Evolutionary conservation across 37 sponge, comb jelly and placozoan species (phyloP).

Genomic region (Haliclona indistincta): DNA sequence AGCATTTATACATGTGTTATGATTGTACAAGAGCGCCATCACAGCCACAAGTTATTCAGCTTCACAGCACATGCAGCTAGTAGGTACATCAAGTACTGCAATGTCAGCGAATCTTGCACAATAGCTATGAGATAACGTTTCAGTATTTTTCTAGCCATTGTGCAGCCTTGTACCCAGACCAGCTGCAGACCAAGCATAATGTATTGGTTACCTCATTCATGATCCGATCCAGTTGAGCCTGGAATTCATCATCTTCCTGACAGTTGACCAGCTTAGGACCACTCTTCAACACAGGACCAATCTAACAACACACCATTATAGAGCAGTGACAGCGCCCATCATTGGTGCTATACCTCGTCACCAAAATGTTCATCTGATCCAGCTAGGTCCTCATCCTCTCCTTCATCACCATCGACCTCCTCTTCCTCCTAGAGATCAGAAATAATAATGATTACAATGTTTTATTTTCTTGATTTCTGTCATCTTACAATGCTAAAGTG

Average conservation of each 20-base stretch:
- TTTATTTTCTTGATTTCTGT: too few species aligned
- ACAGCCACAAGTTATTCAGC: too few species aligned
- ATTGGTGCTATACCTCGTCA: background rate
- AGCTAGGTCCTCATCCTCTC: slow-evolving; percentile 4
- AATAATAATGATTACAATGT: background rate
- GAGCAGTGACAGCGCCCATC: too few species aligned
- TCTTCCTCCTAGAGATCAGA: slow-evolving; percentile 43
- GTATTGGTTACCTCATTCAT: slow-evolving; percentile 61
- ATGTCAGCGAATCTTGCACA: too few species aligned
- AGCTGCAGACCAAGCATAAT: background rate
- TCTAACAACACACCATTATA: slow-evolving; percentile 3
- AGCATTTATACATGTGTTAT: too few species aligned
- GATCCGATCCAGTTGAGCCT: slow-evolving; percentile 81
- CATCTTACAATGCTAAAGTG: too few species aligned
- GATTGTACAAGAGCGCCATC: too few species aligned
- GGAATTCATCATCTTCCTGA: slow-evolving; percentile 89
- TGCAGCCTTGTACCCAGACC: too few species aligned
- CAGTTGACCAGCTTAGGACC: slow-evolving; percentile 60
- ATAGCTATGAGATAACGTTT: too few species aligned
- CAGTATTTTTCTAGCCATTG: too few species aligned
- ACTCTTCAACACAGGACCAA: slow-evolving; percentile 47
- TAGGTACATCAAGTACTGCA: too few species aligned
- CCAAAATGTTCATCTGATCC: too few species aligned
- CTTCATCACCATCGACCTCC: slow-evolving; percentile 48
- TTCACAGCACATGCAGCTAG: slow-evolving; percentile 14